phyloP scores from a whole-genome alignment of 2,797 vertebrate genomes.

The Agapornis canus region DNA sequence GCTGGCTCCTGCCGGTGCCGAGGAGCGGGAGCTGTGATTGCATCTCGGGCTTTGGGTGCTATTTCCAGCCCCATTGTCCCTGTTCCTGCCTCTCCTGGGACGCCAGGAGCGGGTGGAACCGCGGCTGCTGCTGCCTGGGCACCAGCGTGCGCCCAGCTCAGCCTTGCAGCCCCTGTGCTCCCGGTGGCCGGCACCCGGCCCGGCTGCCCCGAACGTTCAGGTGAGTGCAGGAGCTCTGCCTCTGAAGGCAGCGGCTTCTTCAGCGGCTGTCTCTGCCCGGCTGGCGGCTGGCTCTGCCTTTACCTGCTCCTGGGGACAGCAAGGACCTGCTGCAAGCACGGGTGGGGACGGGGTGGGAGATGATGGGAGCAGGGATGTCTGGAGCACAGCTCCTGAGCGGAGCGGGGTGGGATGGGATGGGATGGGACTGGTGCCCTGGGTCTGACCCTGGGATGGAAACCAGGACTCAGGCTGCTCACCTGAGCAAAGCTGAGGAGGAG shows the following conservation, averaged over 20 bases:
- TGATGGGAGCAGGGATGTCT: background rate
- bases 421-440: background rate
- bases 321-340: background rate
- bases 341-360: background rate
- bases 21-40: background rate
- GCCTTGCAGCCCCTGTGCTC: background rate
- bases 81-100: background rate
- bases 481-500: background rate
- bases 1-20: background rate
- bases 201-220: background rate
- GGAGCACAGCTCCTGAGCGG: background rate
- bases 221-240: background rate
- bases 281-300: background rate
- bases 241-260: background rate
- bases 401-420: too few species aligned
- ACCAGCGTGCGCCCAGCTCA: background rate
- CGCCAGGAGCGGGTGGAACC: background rate
- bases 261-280: background rate
- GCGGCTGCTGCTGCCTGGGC: background rate
- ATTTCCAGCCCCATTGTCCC: background rate
- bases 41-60: background rate
- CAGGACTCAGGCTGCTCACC: background rate
- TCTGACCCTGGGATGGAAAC: rapidly evolving
- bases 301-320: background rate
- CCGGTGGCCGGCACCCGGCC: background rate